Base-by-base conservation (phyloP, 1,140 invertebrate species). In the Stegodyphus mimosarum region DNA sequence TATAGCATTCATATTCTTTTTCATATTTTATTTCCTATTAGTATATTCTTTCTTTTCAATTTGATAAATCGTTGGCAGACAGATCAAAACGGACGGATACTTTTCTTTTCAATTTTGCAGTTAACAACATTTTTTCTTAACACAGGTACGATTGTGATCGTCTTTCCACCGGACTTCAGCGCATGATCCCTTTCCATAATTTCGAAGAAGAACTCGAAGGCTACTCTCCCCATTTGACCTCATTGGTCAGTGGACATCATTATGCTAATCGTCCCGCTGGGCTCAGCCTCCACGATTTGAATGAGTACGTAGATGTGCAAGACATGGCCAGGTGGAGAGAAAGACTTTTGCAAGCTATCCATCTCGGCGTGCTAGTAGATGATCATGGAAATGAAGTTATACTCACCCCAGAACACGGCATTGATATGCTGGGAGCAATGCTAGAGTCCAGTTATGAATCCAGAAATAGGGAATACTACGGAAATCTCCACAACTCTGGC, bases 141-240 rank as follows among this genome's bases (percentile, higher is more conserved):
- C 9, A 60, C 50, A 94, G 94, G 86, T 95, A 95, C 89, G 94
- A 95, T 88, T 91, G 92, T 66, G 94, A 95, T 88, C 92, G 94
- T 50, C 90, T 94, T 52, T 92, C 92, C 87, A 94, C 94, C 88
- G 91, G 91, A 74, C 87, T 94, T 75, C 85, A 80, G 18, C 76
- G 85, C 33, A 86, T 80, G 85, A 79, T 74, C 6, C 85, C 85
- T 50, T 86, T 75, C 77, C 76, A 86, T 13, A 80, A 86, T 67
- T 86, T 86, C 72, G 33, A 86, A n/a, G 85, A 86, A 52, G 48
- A 86, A 51, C 77, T 86, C 11, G 92, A 93, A 88, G 94, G 94
- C n/a, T 95, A 93, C 89, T 91, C 92, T 80, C 92, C 94, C 0
- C 91, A 93, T 89, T 66, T 88, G 48, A 88, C 94, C 87, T 91